phyloP scores from a whole-genome alignment of 2,797 vertebrate genomes.

The Chelon auratus region DNA sequence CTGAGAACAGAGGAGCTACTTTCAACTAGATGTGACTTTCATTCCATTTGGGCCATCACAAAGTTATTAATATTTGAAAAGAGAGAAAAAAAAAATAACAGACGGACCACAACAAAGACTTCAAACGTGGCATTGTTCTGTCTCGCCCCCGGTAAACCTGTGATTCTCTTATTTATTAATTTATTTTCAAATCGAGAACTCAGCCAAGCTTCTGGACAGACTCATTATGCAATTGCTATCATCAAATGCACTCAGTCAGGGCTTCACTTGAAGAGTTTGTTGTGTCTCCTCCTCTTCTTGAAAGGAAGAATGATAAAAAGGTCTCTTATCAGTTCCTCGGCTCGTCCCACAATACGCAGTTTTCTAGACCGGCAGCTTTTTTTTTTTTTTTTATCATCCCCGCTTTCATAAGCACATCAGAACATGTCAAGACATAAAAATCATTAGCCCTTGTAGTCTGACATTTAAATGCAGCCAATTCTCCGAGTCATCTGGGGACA shows the following conservation, averaged over 20 bases:
- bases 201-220: constrained; percentile 52
- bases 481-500: constrained; percentile 54
- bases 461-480: constrained; percentile 65
- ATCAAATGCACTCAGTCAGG: constrained; percentile 57
- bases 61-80: constrained; percentile 63
- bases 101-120: constrained; percentile 61
- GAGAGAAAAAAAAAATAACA: constrained; percentile 15
- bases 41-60: constrained; percentile 48
- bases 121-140: constrained; percentile 60
- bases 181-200: constrained; percentile 39
- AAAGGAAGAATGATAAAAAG: constrained; percentile 55
- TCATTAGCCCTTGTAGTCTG: constrained; percentile 62
- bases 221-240: constrained; percentile 63
- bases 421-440: constrained; percentile 64
- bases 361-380: constrained; percentile 28
- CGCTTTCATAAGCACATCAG: constrained; percentile 51
- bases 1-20: not conserved
- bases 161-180: constrained; percentile 33
- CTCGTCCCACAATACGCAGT: constrained; percentile 28
- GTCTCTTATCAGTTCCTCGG: constrained; percentile 51
- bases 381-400: not conserved
- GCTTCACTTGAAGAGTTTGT: constrained; percentile 61
- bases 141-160: constrained; percentile 62
- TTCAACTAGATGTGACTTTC: constrained; percentile 44
- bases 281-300: constrained; percentile 63